Base-by-base conservation (phyloP, 1,140 invertebrate species). In the Mya arenaria region DNA sequence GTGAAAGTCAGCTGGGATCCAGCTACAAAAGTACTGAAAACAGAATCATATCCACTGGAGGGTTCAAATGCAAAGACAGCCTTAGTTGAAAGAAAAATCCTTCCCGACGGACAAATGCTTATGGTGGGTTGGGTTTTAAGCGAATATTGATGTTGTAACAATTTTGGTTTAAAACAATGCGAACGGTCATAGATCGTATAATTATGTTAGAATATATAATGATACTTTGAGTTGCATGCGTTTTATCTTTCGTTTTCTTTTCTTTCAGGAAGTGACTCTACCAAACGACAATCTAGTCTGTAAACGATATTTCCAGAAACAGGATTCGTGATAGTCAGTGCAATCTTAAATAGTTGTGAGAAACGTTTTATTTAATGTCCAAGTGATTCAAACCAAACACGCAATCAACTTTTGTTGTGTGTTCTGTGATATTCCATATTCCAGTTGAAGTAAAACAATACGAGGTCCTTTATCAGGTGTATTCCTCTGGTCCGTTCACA, bases 271-370 rank as follows among this genome's bases (percentile, higher is more conserved):
- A 36, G 73, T 77, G 58, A 77, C 73, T 3, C 19, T 77, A 19
- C 73, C 73, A 65, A 77, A 65, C 37, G 73, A 77, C 4, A 77
- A 77, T 52, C 39, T 77, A 23, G 41, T 65, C 10, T 77, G 73
- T 65, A 77, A 55, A 65, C 58, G 73, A 28, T 77, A 65, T 37
- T 77, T 77, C 73, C 58, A 77, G 62, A 77, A 48, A 55, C 55
- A 77, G n/a, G 39, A 34, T 2, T 63, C 73, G 13, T 65, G 41
- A 63, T 44, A n/a, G n/a, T n/a, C n/a, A n/a, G n/a, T n/a, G n/a
- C n/a, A n/a, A n/a, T n/a, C n/a, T n/a, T n/a, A n/a, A n/a, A n/a
- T n/a, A n/a, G n/a, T n/a, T n/a, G n/a, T n/a, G n/a, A n/a, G n/a
- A n/a, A n/a, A n/a, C n/a, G n/a, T n/a, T n/a, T n/a, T n/a, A n/a